Percentiles rank a stretch among this genome's conserved stretches.
Conservation (phyloP, 2,888 invertebrate species). For the Nebria salina region DNA sequence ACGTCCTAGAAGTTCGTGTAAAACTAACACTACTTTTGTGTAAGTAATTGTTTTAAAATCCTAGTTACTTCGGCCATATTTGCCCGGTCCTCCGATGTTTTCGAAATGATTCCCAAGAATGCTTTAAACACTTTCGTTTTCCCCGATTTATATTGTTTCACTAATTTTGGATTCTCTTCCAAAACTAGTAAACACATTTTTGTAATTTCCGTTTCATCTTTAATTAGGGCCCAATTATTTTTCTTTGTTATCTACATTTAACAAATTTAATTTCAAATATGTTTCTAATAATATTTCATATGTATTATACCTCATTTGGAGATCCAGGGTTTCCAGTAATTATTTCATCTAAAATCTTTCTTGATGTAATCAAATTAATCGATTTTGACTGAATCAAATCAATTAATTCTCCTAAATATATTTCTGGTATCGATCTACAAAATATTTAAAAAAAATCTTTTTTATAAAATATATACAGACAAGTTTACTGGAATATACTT, state of each 20-base stretch:
- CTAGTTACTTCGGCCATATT: constrained; percentile 73
- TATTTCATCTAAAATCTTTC: constrained; percentile 65
- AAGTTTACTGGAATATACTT: constrained; percentile 52
- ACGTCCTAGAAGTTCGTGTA: no score
- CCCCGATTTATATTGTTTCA: constrained; percentile 73
- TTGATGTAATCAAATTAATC: constrained; percentile 72
- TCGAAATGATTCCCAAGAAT: constrained; percentile 70
- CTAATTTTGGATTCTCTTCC: constrained; percentile 72
- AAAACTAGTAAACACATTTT: constrained; percentile 71
- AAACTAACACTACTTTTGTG: constrained; percentile 47
- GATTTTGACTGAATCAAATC: constrained; percentile 68
- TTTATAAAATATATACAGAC: no score
- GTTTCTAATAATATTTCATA: constrained; percentile 17
- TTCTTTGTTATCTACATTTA: constrained; percentile 67
- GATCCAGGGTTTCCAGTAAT: constrained; percentile 59
- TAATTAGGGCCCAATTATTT: constrained; percentile 73
- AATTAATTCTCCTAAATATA: constrained; percentile 70
- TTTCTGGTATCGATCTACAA: constrained; percentile 64
- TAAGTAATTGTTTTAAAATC: constrained; percentile 71
- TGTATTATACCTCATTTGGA: constrained; percentile 60
- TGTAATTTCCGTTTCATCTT: constrained; percentile 68
- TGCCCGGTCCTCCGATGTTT: constrained; percentile 69
- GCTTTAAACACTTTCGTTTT: constrained; percentile 76
- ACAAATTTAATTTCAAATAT: constrained; percentile 44
- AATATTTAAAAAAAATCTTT: not conserved